Percentiles rank a stretch among this genome's conserved stretches.
phyloP scores from a whole-genome alignment of 2,797 vertebrate genomes.

The Xenentodon cancila region DNA sequence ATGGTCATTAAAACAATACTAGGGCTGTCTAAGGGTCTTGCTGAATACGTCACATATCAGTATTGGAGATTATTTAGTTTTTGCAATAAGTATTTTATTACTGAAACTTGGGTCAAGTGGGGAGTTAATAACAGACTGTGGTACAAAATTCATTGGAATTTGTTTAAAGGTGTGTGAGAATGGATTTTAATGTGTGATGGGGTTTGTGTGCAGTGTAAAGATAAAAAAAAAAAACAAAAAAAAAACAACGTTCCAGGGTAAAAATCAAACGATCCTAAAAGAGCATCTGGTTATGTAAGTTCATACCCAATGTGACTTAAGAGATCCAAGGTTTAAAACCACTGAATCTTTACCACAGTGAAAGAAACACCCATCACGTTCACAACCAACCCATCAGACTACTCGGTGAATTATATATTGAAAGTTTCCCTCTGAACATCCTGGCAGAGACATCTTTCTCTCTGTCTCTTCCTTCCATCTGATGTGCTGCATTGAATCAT shows the following conservation, averaged over 20 bases:
- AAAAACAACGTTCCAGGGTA: constrained; percentile 10
- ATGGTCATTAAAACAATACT: no score
- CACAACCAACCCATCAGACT: constrained; percentile 69
- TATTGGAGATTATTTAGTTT: constrained; percentile 27
- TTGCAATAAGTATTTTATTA: constrained; percentile 33
- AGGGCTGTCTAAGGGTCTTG: no score
- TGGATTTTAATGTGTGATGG: not conserved
- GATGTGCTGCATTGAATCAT: constrained; percentile 82
- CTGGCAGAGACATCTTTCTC: constrained; percentile 73
- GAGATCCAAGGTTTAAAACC: constrained; percentile 50
- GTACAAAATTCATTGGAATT: constrained; percentile 12
- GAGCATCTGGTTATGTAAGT: constrained; percentile 33
- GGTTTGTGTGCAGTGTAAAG: not conserved
- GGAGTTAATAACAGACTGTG: constrained; percentile 22
- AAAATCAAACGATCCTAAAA: constrained; percentile 54
- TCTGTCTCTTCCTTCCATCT: constrained; percentile 67
- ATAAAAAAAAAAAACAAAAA: constrained; percentile 59
- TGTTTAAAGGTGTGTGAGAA: not conserved
- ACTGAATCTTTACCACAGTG: constrained; percentile 45
- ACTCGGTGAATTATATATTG: constrained; percentile 81
- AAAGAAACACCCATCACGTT: constrained; percentile 67
- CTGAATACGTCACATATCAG: not conserved
- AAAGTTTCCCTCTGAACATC: constrained; percentile 64
- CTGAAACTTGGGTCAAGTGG: constrained; percentile 18
- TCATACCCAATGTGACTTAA: constrained; percentile 46